Evolutionary conservation across 2,888 invertebrate genomes (phyloP).

Genomic region (Nomada flava): DNA sequence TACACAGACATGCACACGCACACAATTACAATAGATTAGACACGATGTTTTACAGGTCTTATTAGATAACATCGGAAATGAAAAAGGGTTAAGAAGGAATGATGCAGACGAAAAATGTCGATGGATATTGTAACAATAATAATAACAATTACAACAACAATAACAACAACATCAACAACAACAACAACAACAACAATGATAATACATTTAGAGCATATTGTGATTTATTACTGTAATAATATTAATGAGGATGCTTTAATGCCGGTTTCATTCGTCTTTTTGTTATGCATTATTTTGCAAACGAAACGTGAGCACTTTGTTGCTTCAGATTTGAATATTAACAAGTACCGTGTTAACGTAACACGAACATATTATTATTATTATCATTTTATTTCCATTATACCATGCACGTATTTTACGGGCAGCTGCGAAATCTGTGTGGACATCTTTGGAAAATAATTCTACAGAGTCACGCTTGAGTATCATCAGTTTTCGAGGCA

Average conservation of each 20-base stretch:
- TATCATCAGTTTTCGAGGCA: too few relatives aligned
- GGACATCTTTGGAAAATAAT: not conserved
- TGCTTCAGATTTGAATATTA: slow-evolving; percentile 74
- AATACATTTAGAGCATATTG: slow-evolving; percentile 81
- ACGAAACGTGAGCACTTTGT: slow-evolving; percentile 77
- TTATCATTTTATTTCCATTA: slow-evolving; percentile 6
- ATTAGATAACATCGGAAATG: not conserved
- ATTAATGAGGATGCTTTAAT: slow-evolving; percentile 74
- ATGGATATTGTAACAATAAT: slow-evolving; percentile 36
- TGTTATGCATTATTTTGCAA: slow-evolving; percentile 71
- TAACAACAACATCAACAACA: slow-evolving; percentile 20
- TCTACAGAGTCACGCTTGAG: not conserved
- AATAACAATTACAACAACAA: slow-evolving; percentile 34
- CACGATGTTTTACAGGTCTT: slow-evolving; percentile 35
- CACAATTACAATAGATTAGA: slow-evolving; percentile 70
- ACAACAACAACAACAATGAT: slow-evolving; percentile 56
- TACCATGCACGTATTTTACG: slow-evolving; percentile 18
- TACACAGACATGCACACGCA: slow-evolving; percentile 58
- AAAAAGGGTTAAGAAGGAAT: slow-evolving; percentile 3
- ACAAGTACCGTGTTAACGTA: slow-evolving; percentile 63
- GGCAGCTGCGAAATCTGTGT: slow-evolving; percentile 5
- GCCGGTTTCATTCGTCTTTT: slow-evolving; percentile 41
- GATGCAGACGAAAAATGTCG: not conserved
- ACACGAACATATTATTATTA: slow-evolving; percentile 42
- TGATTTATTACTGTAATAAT: slow-evolving; percentile 81